Evolutionary conservation across 2,113 vertebrate genomes (phyloP), one percentile per base, ranked within the genome.

Genomic region (Pollimyrus isidori): DNA sequence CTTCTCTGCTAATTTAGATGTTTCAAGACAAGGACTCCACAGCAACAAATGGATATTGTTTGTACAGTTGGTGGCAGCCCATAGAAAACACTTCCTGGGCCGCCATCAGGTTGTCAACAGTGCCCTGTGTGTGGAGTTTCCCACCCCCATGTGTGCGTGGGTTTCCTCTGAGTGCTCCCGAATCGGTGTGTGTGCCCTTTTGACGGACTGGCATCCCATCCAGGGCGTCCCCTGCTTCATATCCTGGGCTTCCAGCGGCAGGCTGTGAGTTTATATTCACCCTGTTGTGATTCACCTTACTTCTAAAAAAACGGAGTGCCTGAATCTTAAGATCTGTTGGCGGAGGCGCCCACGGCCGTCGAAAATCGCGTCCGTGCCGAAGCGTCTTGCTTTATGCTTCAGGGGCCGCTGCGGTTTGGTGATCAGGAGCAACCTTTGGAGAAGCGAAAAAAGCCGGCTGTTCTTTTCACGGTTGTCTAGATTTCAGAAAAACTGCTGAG

Each of bases 401-500:
- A 39, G n/a, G 85, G 10, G 50, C 50, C 30, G 50, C 26, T 42
- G 26, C 15, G 21, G 50, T 53, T 87, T 87, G 26, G 85, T 56
- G 50, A 87, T 87, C 49, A 87, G 48, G 45, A 53, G 11, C 50
- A 35, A 35, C 85, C 85, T 87, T 87, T 35, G 15, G n/a, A 87
- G 50, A 23, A 84, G n/a, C 50, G 10, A 39, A 35, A 21, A 50
- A 6, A 50, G 50, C n/a, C 50, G 85, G 46, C 85, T 87, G 85
- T 39, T 87, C 49, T 53, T 87, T 26, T 53, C 85, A 87, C 48
- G 85, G 26, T 87, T 87, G 85, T 87, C 85, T 87, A 87, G 11
- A 87, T 87, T 56, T 87, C 48, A 19, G 26, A 53, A 87, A 53
- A 87, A 53, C 49, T 53, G 7, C 50, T 39, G 85, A 53, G 30